These are phyloP conservation scores for Euplagia quadripunctaria DNA, from an alignment of 2,888 invertebrate genomes.

Conservation along the genomic window DNA sequence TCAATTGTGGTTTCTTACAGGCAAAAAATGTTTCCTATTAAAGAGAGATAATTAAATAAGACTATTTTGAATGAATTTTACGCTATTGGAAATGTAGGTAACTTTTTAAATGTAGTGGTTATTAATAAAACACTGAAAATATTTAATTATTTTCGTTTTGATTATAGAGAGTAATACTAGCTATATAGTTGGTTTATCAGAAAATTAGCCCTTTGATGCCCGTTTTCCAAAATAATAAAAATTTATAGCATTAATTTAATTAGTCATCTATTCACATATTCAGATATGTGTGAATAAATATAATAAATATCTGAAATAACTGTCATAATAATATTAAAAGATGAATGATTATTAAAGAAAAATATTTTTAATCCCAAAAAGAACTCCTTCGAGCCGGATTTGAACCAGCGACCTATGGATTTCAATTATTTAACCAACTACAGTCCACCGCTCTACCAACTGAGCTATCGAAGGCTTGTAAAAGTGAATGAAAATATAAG, in stretches of 20 bases:
- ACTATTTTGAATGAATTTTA: constrained; percentile 11
- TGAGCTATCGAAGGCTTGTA: constrained; percentile 81
- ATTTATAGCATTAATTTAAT: not conserved
- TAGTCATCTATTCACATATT: too few relatives aligned
- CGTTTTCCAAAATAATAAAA: not conserved
- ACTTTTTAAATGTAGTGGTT: not conserved
- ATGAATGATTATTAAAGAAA: not conserved
- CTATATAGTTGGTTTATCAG: not conserved
- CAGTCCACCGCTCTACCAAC: constrained; percentile 86
- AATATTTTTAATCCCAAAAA: constrained; percentile 41
- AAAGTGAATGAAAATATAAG: not conserved
- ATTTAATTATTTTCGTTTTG: not conserved
- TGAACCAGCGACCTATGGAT: constrained; percentile 91
- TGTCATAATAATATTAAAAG: not conserved
- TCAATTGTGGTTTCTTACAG: constrained; percentile 52
- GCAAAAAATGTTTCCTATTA: constrained; percentile 26
- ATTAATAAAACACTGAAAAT: not conserved
- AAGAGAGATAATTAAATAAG: constrained; percentile 29
- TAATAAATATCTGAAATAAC: not conserved
- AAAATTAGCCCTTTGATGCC: too few relatives aligned
- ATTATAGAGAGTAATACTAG: not conserved
- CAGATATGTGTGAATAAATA: too few relatives aligned
- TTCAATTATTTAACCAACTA: constrained; percentile 59
- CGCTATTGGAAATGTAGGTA: not conserved
- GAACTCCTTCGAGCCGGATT: constrained; percentile 89